Evolutionary conservation across 2,797 vertebrate species (phyloP), one percentile per base, ranked within the genome.

Genomic region (Scarus forsteni): DNA sequence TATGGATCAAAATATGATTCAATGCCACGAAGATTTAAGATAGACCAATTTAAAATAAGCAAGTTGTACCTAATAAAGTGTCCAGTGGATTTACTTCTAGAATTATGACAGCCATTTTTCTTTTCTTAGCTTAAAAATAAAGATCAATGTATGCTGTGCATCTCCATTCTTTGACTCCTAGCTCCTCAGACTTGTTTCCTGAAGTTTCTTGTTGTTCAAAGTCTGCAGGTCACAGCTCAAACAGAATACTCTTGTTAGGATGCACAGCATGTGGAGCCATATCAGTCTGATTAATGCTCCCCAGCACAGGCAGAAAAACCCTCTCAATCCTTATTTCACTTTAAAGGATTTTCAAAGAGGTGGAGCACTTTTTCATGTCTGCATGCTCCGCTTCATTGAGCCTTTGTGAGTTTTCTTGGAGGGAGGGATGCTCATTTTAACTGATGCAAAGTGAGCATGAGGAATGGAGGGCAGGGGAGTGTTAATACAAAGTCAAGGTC

Each of bases 311-410:
- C 74, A 78, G 61, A 85, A 87, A 79, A 72, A 80, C 72, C 57
- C 64, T 78, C 63, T 89, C 82, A 77, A 85, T 88, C 85, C 84
- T 66, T 85, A 84, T 90, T 82, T 88, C 52, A 78, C 75, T 61
- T 66, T 56, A 68, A 70, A 83, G 62, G 71, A 59, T 80, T 80
- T 79, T 83, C 64, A 68, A 70, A 72, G 64, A 52, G 76, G 54
- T 43, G 43, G 67, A 60, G 60, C 53, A 59, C 69, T 77, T 85
- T 75, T 79, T 36, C 43, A 56, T 77, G 66, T 71, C 66, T 77
- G 65, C 44, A 45, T 70, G 75, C 68, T 50, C 60, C 67, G 27
- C 58, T 82, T 65, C 70, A 43, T 66, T 60, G 35, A 45, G 6
- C 51, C 39, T 73, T 40, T 76, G 70, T 74, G 54, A 39, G 50